Percentiles rank a stretch among this genome's conserved stretches.
Evolutionary conservation across 2,888 invertebrate species (phyloP).

Genomic region (Plebejus melissa): DNA sequence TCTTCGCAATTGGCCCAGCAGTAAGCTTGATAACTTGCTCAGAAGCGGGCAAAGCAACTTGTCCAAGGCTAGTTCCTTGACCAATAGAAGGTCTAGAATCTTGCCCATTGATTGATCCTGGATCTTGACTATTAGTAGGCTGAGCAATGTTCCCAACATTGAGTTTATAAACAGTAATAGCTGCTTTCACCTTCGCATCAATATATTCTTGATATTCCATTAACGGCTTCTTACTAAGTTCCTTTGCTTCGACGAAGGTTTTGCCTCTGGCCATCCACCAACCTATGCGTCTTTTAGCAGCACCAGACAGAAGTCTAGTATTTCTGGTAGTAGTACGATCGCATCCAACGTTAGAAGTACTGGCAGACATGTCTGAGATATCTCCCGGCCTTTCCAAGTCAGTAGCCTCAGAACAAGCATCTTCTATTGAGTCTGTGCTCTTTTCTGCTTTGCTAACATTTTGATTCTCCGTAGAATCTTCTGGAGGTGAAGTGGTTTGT

Average conservation of each 20-base stretch:
- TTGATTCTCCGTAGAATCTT: background rate
- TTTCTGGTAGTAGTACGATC: background rate
- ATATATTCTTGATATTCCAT: background rate
- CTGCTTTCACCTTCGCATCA: background rate
- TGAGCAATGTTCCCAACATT: background rate
- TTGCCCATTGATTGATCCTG: background rate
- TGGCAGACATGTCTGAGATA: background rate
- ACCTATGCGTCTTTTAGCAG: background rate
- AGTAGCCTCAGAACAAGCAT: background rate
- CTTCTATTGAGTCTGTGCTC: background rate
- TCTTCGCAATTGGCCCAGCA: background rate
- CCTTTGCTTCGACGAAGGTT: background rate
- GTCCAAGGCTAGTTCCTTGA: background rate
- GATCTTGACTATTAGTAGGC: background rate
- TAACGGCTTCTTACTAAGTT: background rate
- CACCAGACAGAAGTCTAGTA: background rate
- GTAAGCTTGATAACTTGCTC: background rate
- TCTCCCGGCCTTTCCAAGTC: background rate
- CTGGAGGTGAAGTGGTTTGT: background rate
- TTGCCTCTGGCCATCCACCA: conserved; percentile 8
- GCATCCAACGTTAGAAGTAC: background rate
- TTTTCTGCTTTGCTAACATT: background rate
- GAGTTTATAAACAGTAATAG: background rate
- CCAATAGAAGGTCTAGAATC: background rate
- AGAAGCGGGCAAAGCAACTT: background rate